A percentile compares a stretch with the other conserved stretches of the same genome.
phyloP scores from a whole-genome alignment of 2,797 vertebrate species.

The Malurus splendens region DNA sequence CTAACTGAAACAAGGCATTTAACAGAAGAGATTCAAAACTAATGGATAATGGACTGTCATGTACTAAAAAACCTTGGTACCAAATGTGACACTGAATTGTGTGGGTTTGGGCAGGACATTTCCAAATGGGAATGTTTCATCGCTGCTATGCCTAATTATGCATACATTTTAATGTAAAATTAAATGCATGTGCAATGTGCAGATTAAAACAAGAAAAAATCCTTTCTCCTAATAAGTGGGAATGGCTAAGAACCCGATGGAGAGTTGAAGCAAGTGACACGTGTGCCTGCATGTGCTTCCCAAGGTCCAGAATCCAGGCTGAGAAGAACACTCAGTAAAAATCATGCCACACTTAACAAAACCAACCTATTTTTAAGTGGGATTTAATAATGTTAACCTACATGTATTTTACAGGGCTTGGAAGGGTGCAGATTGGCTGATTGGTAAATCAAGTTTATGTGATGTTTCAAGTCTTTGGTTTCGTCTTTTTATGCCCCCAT shows the following conservation, averaged over 20 bases:
- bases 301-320: not conserved
- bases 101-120: not conserved
- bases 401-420: not conserved
- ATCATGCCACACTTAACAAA: not conserved
- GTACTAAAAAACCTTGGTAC: not conserved
- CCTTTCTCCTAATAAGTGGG: not conserved
- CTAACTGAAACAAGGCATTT: constrained; percentile 5
- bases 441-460: not conserved
- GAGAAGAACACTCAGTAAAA: not conserved
- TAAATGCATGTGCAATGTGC: not conserved
- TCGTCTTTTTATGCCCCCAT: not conserved
- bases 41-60: not conserved
- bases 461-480: not conserved
- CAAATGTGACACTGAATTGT: not conserved
- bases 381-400: not conserved
- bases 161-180: not conserved
- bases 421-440: not conserved
- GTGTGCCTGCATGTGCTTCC: not conserved
- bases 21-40: not conserved
- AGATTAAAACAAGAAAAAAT: not conserved
- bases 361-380: not conserved
- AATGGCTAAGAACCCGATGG: not conserved
- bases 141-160: not conserved
- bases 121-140: not conserved
- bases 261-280: not conserved